Base-by-base conservation (phyloP, 2,113 vertebrate species). In the Notothenia coriiceps region DNA sequence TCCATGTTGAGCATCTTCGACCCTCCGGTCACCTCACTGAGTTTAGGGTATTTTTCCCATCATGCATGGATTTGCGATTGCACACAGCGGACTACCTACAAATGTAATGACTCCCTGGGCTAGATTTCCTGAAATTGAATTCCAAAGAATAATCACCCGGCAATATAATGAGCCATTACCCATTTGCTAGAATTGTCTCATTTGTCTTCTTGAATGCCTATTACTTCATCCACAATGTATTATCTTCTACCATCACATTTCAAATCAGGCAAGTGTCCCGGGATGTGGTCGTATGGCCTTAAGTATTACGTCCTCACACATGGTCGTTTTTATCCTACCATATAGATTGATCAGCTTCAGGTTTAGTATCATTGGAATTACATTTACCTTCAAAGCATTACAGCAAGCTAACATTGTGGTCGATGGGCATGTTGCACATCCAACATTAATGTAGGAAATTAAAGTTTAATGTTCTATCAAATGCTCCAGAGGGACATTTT, bases 131-230 rank as follows among this genome's bases (percentile, higher is more conserved):
- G 79, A 74, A 86, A 91, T 90, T 86, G 88, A 91, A 88, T 86
- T 74, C 59, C 80, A 15, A 74, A 79, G 80, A 89, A 90, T 86
- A 86, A 89, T 88, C 74, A 80, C 77, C 57, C 43, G 4, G 11
- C 68, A 73, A 78, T 79, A 88, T 87, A 93, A 92, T 77, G 54
- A 90, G 75, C 71, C 70, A 84, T 88, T 90, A 86, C 43, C 59
- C 73, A 82, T 83, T 82, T 82, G 59, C 67, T 66, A 46, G 69
- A 76, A 79, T 46, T 25, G 75, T 69, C 72, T 83, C 74, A 75
- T 92, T 81, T 84, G 71, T 90, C 86, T 82, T 90, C 49, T 63
- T 55, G 86, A 88, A 88, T 70, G 80, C 70, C 63, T 57, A 77
- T 88, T 88, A 83, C 83, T 82, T 84, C 73, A 62, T 29, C n/a